Evolutionary conservation across 1,140 invertebrate species (phyloP).

Genomic region (Psix sp.): DNA sequence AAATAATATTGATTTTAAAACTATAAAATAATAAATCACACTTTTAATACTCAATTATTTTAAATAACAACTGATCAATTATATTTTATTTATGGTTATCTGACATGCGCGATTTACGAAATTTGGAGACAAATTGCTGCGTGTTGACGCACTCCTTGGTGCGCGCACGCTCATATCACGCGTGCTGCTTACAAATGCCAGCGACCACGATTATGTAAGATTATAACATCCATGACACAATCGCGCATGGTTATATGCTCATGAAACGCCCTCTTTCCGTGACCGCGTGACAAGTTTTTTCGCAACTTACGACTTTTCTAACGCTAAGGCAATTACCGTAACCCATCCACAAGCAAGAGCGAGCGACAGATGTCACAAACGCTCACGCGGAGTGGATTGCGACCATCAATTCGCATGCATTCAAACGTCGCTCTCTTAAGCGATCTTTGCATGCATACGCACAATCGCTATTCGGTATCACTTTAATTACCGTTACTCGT

Average conservation of each 20-base stretch:
- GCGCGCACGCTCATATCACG: conserved; percentile 56
- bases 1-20: too few species aligned
- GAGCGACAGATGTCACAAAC: conserved; percentile 55
- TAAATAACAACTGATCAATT: too few species aligned
- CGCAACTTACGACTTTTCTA: conserved; percentile 62
- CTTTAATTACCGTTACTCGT: conserved; percentile 47
- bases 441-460: conserved; percentile 43
- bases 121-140: conserved; percentile 65
- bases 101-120: conserved; percentile 8
- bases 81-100: too few species aligned
- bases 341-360: conserved; percentile 30
- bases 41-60: too few species aligned
- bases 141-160: conserved; percentile 58
- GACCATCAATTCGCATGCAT: conserved; percentile 49
- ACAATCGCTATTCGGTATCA: conserved; percentile 50
- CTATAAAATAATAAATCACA: too few species aligned
- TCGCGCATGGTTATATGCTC: conserved; percentile 62
- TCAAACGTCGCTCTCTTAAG: conserved; percentile 42
- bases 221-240: conserved; percentile 75
- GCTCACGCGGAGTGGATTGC: conserved; percentile 43
- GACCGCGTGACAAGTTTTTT: conserved; percentile 62
- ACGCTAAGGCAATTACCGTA: conserved; percentile 48
- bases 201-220: conserved; percentile 70
- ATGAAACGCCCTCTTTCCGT: conserved; percentile 69
- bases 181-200: conserved; percentile 71